Base-by-base conservation (phyloP, 2,797 vertebrate genomes). In the Hephaestus fuliginosus region DNA sequence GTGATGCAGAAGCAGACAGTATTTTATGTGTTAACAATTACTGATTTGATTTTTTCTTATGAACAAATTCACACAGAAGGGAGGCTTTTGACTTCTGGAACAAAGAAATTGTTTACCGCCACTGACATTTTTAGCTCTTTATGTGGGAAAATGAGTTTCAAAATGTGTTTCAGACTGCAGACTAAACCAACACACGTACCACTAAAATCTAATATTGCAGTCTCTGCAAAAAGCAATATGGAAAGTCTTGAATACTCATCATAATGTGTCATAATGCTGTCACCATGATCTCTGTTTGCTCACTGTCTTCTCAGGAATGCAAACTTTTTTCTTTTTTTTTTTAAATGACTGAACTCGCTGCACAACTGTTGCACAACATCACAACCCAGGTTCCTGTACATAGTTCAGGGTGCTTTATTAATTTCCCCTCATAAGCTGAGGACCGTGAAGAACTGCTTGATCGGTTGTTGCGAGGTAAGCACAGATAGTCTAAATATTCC, bases 401-500 rank as follows among this genome's bases (percentile, higher is more conserved):
- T 64, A 44, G 76, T 33, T 66, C 43, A 51, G 58, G 48, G 30
- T 10, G 66, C 39, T 58, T 79, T 56, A 70, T 88, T 62, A 77
- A 74, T 30, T 41, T 60, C 63, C 72, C 81, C 56, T 72, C 76
- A 13, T 22, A 17, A 71, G 65, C 83, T 57, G 56, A 62, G 36
- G 17, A 80, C 52, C 55, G 30, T 49, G 69, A 70, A 67, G 70
- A 67, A 57, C 39, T 12, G 43, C 74, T 43, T 78, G 56, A 78
- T 71, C 78, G 20, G 68, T 69, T 22, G 48, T 52, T 78, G 56
- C 17, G 30, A 72, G 80, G 75, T 77, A 51, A 88, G 78, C 81
- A 44, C 78, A 68, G 73, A 86, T 70, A 51, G 53, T 74, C 67
- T 20, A 60, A 83, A 90, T 80, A 84, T 78, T 87, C 78, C 76